Evolutionary conservation across 1,140 invertebrate genomes (phyloP), one percentile per base, ranked within the genome.

Genomic region (Tetramorium simillimum): DNA sequence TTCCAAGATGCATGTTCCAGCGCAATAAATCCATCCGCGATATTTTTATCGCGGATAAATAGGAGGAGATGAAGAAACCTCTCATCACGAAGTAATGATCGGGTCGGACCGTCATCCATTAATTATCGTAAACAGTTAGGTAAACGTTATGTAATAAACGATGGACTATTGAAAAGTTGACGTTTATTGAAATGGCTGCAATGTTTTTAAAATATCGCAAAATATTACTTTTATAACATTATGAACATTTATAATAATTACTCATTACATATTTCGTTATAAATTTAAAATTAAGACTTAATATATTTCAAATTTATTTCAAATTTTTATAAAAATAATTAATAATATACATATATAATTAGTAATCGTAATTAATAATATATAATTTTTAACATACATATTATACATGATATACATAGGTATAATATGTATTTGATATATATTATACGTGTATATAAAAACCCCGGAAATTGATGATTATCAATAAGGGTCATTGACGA

Each of bases 121-220:
- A 49, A 65, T 46, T 33, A 2, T 40, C 53, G 2, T 40, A 76
- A 76, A 76, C 37, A 76, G 53, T 37, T 76, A 76, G 37, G n/a
- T 58, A 58, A 60, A 76, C 14, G 37, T 76, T 76, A 40, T 40
- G 12, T 56, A 40, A 75, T 56, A 21, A 43, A 60, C 33, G 7
- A 18, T 18, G 46, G 62, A 62, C 12, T 28, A 9, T 53, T 53
- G 46, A 14, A 21, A 40, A 24, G 33, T 58, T 58, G 10, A 53
- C 18, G 18, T 73, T 14, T n/a, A 43, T 40, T 37, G 24, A 56
- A 7, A 73, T 33, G 28, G 28, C 16, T 75, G 51, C 53, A 37
- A 28, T 14, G 6, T 16, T 12, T 40, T 16, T 16, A 7, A 12
- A 24, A 43, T 58, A 58, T 43, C 7, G n/a, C 24, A 12, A n/a